phyloP scores from a whole-genome alignment of 2,797 vertebrate species.

The Pipistrellus pipistrellus region DNA sequence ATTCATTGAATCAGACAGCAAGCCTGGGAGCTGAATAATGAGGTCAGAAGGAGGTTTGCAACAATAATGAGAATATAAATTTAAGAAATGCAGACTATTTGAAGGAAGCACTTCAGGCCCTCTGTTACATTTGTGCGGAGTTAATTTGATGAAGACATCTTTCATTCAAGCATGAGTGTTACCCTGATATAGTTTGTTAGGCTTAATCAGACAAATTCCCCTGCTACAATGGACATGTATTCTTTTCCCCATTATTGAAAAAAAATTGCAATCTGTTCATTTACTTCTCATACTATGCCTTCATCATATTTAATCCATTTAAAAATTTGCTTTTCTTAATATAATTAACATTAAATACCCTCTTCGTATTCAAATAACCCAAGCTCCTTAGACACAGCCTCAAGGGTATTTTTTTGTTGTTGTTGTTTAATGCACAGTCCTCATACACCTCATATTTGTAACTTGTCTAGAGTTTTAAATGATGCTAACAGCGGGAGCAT shows the following conservation, averaged over 20 bases:
- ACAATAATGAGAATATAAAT: constrained; percentile 73
- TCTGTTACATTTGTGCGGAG: constrained; percentile 60
- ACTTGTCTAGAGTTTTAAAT: constrained; percentile 23
- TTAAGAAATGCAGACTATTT: constrained; percentile 61
- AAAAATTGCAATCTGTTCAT: constrained; percentile 70
- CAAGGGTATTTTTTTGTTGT: not conserved
- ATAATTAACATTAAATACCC: not conserved
- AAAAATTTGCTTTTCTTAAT: constrained; percentile 59
- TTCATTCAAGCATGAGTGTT: constrained; percentile 80
- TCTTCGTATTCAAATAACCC: constrained; percentile 36
- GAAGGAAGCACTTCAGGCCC: constrained; percentile 41
- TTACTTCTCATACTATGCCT: constrained; percentile 38
- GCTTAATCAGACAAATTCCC: constrained; percentile 84
- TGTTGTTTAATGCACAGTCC: not conserved
- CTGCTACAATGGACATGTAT: constrained; percentile 63
- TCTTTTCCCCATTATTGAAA: constrained; percentile 75
- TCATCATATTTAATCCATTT: constrained; percentile 62
- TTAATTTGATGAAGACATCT: constrained; percentile 81
- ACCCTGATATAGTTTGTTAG: constrained; percentile 81
- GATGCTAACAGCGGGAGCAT: not conserved
- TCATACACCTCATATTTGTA: not conserved
- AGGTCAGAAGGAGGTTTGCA: constrained; percentile 16
- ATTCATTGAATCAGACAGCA: constrained; percentile 45
- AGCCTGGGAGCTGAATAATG: constrained; percentile 37
- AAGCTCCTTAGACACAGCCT: constrained; percentile 21